Percentiles rank a stretch among this genome's conserved stretches.
Conservation (phyloP, 2,797 vertebrate genomes). For the Echeneis naucrates region DNA sequence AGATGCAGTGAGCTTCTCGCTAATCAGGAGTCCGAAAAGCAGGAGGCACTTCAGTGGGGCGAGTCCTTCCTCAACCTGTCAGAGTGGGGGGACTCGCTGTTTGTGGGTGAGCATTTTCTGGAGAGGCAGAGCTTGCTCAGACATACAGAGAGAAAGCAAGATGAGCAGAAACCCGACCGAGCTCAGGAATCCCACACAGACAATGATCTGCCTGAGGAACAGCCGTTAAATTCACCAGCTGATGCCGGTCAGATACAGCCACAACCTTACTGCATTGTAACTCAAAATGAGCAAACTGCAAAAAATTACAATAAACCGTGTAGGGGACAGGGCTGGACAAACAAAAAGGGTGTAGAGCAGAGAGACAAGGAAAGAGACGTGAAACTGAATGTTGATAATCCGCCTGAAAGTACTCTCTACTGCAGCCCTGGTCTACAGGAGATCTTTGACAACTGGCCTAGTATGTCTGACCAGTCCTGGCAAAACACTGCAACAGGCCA, state of each 20-base stretch:
- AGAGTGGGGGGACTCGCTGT: slow-evolving; percentile 87
- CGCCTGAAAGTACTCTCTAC: slow-evolving; percentile 73
- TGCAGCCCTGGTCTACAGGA: slow-evolving; percentile 92
- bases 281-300: slow-evolving; percentile 18
- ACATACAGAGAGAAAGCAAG: slow-evolving; percentile 38
- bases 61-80: slow-evolving; percentile 88
- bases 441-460: slow-evolving; percentile 90
- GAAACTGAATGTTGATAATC: slow-evolving; percentile 14
- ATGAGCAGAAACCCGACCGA: slow-evolving; percentile 15
- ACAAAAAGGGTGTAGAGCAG: not conserved
- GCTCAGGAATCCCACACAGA: slow-evolving; percentile 10
- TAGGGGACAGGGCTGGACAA: not conserved
- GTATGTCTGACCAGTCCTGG: slow-evolving; percentile 80
- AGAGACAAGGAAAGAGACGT: not conserved
- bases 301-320: not conserved
- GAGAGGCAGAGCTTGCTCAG: slow-evolving; percentile 68
- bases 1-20: slow-evolving; percentile 69
- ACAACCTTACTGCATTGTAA: slow-evolving; percentile 2
- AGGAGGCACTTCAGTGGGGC: slow-evolving; percentile 77
- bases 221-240: not conserved
- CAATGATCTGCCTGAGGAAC: slow-evolving; percentile 30
- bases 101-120: slow-evolving; percentile 85
- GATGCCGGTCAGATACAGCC: slow-evolving; percentile 20
- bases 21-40: slow-evolving; percentile 79
- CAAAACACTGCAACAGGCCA: slow-evolving; percentile 34